Evolutionary conservation across 1,140 invertebrate species (phyloP).

Genomic region (Penaeus indicus): DNA sequence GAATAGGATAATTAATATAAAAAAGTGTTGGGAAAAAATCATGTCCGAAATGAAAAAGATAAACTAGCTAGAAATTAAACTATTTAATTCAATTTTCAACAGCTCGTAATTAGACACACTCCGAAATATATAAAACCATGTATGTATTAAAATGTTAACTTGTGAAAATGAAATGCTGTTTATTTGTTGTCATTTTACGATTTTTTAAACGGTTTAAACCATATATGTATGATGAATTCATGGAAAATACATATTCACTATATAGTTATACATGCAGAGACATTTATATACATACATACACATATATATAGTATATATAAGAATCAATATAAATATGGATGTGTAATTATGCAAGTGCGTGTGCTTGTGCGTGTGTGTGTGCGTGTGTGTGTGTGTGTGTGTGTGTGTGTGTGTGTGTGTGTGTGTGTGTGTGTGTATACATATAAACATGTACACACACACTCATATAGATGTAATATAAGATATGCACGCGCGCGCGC

Average conservation of each 20-base stretch:
- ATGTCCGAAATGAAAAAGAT: no score
- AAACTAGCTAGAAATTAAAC: no score
- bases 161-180: no score
- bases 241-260: neutral
- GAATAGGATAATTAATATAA: no score
- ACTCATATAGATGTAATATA: no score
- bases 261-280: neutral
- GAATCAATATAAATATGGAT: neutral
- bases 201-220: neutral
- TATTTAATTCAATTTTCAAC: no score
- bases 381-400: neutral
- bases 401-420: constrained; percentile 7
- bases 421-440: neutral
- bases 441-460: constrained; percentile 9
- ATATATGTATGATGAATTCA: neutral
- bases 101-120: no score
- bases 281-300: neutral
- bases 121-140: constrained; percentile 5
- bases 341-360: neutral
- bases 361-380: neutral
- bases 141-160: constrained; percentile 15
- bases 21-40: no score
- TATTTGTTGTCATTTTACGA: neutral
- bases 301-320: neutral
- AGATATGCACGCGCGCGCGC: neutral